Percentiles rank a stretch among this genome's conserved stretches.
Conservation (phyloP, 30 jellyfish, hydroid and myxozoan genomes). For the Sanderia malayensis region DNA sequence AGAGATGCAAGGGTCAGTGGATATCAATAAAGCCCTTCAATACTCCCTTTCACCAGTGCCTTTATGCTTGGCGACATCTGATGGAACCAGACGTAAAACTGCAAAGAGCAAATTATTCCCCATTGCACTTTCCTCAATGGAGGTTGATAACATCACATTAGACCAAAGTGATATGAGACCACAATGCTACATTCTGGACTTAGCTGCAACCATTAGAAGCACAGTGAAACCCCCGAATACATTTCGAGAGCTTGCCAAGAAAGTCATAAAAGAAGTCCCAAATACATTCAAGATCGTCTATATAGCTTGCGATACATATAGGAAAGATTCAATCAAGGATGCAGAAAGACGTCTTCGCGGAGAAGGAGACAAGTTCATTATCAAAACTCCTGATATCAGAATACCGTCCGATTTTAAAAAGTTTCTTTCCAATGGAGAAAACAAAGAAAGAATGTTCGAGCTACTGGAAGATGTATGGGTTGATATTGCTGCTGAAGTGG, state of each 20-base stretch:
- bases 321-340: too few relatives aligned
- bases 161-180: conserved; percentile 15
- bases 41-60: conserved; percentile 25
- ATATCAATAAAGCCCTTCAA: conserved; percentile 31
- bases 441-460: too few relatives aligned
- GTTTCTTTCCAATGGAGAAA: too few relatives aligned
- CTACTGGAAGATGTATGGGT: too few relatives aligned
- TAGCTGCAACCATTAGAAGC: conserved; percentile 25
- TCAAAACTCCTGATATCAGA: too few relatives aligned
- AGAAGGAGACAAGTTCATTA: too few relatives aligned
- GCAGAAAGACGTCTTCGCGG: too few relatives aligned
- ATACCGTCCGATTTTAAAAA: too few relatives aligned
- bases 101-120: conserved; percentile 27
- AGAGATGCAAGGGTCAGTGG: conserved; percentile 24
- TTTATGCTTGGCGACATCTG: conserved; percentile 24
- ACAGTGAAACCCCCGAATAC: conserved; percentile 29
- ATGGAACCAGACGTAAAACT: conserved; percentile 23
- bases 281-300: too few relatives aligned
- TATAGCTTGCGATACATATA: too few relatives aligned
- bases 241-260: conserved; percentile 29
- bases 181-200: conserved; percentile 27
- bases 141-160: conserved; percentile 20
- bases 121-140: conserved; percentile 29
- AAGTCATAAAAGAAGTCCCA: too few relatives aligned
- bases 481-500: conserved; percentile 3